These are phyloP conservation scores for Magallana angulata DNA, from an alignment of 1,140 invertebrate species.

Conservation along the genomic window DNA sequence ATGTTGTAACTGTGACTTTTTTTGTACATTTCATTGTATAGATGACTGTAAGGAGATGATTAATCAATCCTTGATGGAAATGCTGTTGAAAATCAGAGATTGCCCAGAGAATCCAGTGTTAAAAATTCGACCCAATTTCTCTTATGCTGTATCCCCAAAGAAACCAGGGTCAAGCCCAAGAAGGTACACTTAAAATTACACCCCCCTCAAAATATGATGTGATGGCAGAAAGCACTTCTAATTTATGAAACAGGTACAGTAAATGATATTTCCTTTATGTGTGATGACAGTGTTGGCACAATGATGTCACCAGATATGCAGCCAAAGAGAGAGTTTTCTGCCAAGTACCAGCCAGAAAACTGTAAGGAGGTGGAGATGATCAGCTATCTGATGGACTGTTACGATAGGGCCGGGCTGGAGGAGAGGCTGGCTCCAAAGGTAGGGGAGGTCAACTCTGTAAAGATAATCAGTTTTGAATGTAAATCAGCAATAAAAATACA, in stretches of 20 bases:
- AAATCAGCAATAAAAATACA: neutral
- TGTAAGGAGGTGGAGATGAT: slow-evolving; percentile 75
- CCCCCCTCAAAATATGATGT: too few relatives aligned
- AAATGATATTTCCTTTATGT: neutral
- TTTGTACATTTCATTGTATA: slow-evolving; percentile 38
- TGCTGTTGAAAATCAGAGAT: slow-evolving; percentile 77
- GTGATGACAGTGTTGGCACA: neutral
- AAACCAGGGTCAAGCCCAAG: slow-evolving; percentile 67
- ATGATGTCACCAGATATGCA: slow-evolving; percentile 57
- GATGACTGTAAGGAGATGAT: slow-evolving; percentile 80
- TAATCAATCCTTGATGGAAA: slow-evolving; percentile 86
- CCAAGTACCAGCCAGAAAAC: slow-evolving; percentile 66
- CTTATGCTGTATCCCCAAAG: slow-evolving; percentile 60
- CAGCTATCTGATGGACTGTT: slow-evolving; percentile 78
- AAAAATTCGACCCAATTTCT: slow-evolving; percentile 47
- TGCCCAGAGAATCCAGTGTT: slow-evolving; percentile 79
- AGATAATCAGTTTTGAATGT: too few relatives aligned
- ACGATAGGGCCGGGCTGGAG: slow-evolving; percentile 75
- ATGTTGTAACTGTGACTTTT: neutral
- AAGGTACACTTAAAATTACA: slow-evolving; percentile 55
- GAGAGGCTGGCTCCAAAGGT: slow-evolving; percentile 84
- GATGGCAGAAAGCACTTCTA: too few relatives aligned
- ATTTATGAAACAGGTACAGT: too few relatives aligned
- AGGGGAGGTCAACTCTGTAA: slow-evolving; percentile 35
- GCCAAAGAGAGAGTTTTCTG: slow-evolving; percentile 67